A percentile compares a stretch with the other conserved stretches of the same genome.
phyloP scores from a whole-genome alignment of 2,888 invertebrate species.

The Phragmatobia fuliginosa region DNA sequence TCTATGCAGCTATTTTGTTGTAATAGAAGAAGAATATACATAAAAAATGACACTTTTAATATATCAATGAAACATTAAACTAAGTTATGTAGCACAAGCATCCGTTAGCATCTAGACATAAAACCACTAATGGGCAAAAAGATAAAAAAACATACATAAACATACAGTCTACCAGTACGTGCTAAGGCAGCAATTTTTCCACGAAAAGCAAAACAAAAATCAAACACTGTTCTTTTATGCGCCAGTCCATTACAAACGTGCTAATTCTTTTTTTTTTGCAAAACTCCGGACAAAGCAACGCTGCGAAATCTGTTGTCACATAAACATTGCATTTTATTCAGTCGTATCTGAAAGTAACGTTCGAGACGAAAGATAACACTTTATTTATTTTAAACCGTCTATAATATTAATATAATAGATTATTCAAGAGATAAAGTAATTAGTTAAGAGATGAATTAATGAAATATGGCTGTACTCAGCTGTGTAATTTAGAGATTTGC shows the following conservation, averaged over 20 bases:
- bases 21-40: no score
- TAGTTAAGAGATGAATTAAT: no score
- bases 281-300: conserved; percentile 1
- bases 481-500: no score
- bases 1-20: no score
- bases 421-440: background rate
- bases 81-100: background rate
- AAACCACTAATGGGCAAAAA: background rate
- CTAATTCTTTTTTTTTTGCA: conserved; percentile 12
- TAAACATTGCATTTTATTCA: conserved; percentile 13
- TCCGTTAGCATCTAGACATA: background rate
- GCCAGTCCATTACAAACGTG: conserved; percentile 11
- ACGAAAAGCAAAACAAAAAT: background rate
- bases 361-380: background rate
- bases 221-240: background rate
- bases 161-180: background rate
- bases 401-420: no score
- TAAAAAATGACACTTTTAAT: background rate
- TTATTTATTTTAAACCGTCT: background rate
- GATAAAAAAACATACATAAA: background rate
- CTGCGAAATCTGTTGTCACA: conserved; percentile 7
- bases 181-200: background rate
- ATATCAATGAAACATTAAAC: background rate
- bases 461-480: no score
- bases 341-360: conserved; percentile 6